Evolutionary conservation across 64 coral and sea anemone species (phyloP), one percentile per base, ranked within the genome.

Genomic region (Montipora cactus): DNA sequence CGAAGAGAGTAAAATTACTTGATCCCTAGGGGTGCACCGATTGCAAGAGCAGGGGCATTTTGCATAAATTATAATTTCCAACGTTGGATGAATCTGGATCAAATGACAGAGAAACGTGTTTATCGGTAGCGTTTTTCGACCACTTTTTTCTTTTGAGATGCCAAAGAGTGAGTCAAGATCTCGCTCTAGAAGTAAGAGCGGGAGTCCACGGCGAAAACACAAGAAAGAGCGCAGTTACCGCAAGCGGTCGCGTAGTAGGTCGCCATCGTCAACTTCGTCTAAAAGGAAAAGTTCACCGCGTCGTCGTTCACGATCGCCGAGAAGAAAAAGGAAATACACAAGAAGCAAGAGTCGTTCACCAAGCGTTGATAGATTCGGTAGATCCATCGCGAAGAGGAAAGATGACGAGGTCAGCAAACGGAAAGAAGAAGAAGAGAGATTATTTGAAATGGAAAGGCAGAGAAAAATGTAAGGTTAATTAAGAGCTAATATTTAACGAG

Each of bases 311-410:
- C 77, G 95, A 37, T 99, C 98, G 47, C 96, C 96, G 11, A 45
- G 75, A 11, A 91, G 88, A 62, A 91, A 90, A 15, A 96, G 77
- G 81, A 83, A 83, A 85, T 95, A 94, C 15, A 92, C 93, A 7
- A 92, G 98, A 83, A 95, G 93, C 79, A 95, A 83, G 74, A 92
- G 78, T 55, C 92, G 98, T 23, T 99, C 98, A 58, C 98, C 98
- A 58, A 99, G 95, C 78, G 95, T 99, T 69, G 98, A 99, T 81
- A 91, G 98, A 92, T 99, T 99, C 87, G 98, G 98, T 13, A 87
- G 98, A 76, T 96, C 95, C 52, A 97, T 97, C 44, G 94, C 92
- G 44, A 99, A 99, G 67, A 96, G 93, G 59, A 94, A 91, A 84
- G 98, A 96, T 48, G 96, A 97, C 75, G 96, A 97, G 21, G 3